phyloP scores from a whole-genome alignment of 2,797 vertebrate genomes.

The Euphonia xanthogaster region DNA sequence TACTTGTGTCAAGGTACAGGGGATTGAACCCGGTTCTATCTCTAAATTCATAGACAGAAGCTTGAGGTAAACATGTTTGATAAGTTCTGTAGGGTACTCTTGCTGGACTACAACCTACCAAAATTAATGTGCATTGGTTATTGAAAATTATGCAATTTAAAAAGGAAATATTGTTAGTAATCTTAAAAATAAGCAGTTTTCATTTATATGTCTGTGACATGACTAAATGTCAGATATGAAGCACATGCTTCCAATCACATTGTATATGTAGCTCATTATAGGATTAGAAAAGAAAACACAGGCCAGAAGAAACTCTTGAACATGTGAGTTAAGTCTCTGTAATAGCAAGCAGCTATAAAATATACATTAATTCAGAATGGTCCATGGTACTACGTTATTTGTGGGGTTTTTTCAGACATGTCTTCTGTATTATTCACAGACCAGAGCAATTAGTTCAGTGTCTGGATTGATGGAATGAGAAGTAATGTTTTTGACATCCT shows the following conservation, averaged over 20 bases:
- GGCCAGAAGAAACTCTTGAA: background rate
- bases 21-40: background rate
- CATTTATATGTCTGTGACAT: background rate
- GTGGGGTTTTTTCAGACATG: rapidly evolving
- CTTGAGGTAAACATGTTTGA: background rate
- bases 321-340: background rate
- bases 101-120: background rate
- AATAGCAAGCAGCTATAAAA: background rate
- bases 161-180: background rate
- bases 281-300: background rate
- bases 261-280: rapidly evolving
- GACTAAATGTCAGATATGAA: background rate
- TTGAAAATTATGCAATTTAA: background rate
- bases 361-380: background rate
- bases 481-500: background rate
- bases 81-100: background rate
- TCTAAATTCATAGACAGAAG: background rate
- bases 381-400: background rate
- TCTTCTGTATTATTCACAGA: background rate
- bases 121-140: background rate
- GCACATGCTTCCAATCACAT: background rate
- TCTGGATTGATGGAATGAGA: background rate
- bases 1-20: background rate
- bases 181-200: background rate
- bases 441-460: background rate